phyloP scores from a whole-genome alignment of 2,113 vertebrate genomes.

The Jaculus jaculus region DNA sequence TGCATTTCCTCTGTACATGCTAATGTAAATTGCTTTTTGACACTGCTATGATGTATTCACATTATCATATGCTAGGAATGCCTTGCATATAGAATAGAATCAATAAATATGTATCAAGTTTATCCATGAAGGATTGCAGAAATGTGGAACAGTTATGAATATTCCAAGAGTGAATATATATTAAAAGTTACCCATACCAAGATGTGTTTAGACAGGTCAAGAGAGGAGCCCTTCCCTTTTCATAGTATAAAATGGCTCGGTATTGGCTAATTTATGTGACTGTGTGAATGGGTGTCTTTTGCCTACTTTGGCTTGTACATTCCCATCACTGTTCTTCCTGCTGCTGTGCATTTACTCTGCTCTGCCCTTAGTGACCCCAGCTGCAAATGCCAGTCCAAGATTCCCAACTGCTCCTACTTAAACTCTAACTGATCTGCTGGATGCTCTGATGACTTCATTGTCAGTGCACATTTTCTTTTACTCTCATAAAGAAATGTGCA shows the following conservation, averaged over 20 bases:
- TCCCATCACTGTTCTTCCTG: accelerated
- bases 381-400: background rate
- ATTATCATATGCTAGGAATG: background rate
- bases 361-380: accelerated
- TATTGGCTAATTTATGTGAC: accelerated
- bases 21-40: slow-evolving; percentile 46
- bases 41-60: slow-evolving; percentile 17
- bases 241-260: accelerated
- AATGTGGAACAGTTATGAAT: slow-evolving; percentile 1
- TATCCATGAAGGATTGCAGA: slow-evolving; percentile 24
- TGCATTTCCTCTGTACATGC: background rate
- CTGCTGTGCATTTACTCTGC: background rate
- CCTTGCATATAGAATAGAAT: slow-evolving; percentile 26
- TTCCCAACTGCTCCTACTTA: background rate
- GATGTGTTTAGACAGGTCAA: background rate
- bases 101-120: slow-evolving; percentile 53
- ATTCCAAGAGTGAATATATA: background rate
- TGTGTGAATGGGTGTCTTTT: accelerated
- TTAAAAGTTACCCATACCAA: background rate
- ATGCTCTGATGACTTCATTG: background rate
- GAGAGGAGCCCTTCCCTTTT: background rate
- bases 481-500: background rate
- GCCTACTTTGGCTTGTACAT: accelerated
- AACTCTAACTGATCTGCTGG: background rate
- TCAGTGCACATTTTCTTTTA: background rate